Evolutionary conservation across 2,113 vertebrate species (phyloP).

Genomic region (Poeciliopsis prolifica): DNA sequence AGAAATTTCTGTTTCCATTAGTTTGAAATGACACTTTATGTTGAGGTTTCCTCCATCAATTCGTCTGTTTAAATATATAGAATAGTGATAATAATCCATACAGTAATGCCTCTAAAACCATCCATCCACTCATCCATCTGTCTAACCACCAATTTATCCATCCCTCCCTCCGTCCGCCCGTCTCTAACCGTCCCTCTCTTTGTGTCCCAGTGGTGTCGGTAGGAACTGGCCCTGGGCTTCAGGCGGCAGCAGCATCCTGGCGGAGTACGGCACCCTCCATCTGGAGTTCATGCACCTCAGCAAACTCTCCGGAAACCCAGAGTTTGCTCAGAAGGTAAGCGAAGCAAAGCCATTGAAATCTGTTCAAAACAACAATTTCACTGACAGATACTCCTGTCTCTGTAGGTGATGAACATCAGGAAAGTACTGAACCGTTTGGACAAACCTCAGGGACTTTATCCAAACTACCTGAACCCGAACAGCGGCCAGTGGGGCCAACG

Average conservation of each 20-base stretch:
- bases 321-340: constrained; percentile 95
- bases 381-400: not conserved
- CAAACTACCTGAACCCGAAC: constrained; percentile 98
- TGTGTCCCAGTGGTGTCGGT: constrained; percentile 86
- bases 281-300: constrained; percentile 96
- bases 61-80: no score
- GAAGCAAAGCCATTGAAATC: not conserved
- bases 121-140: no score
- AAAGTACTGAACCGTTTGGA: constrained; percentile 92
- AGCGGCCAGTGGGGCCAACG: constrained; percentile 99
- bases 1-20: no score
- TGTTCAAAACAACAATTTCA: not conserved
- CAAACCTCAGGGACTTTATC: constrained; percentile 96
- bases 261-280: constrained; percentile 96
- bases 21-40: no score
- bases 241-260: constrained; percentile 98
- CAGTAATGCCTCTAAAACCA: no score
- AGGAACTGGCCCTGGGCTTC: constrained; percentile 99
- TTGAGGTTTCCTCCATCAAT: no score
- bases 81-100: no score
- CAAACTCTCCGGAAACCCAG: constrained; percentile 90
- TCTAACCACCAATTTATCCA: no score
- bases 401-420: constrained; percentile 95
- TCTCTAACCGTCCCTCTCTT: no score
- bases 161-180: no score